phyloP scores from a whole-genome alignment of 2,888 invertebrate genomes.

The Hemistola chrysoprasaria region DNA sequence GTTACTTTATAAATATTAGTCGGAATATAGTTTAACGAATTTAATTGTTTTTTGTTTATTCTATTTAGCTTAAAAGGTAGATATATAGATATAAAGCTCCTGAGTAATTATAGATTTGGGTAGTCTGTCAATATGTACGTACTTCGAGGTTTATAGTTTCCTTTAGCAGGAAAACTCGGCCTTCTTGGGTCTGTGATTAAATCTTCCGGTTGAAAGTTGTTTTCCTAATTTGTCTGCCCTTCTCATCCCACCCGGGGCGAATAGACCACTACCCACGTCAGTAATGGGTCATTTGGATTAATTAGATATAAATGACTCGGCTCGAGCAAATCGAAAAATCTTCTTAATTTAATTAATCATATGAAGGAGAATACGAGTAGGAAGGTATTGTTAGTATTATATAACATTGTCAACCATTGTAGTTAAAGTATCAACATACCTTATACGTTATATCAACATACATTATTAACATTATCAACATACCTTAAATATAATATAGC shows the following conservation, averaged over 20 bases:
- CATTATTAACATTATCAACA: too few species aligned
- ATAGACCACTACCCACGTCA: background rate
- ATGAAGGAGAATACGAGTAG: too few species aligned
- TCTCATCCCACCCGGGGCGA: constrained; percentile 3
- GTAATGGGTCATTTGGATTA: constrained; percentile 1
- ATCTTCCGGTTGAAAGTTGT: constrained; percentile 18
- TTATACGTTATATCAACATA: too few species aligned
- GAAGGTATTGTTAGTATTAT: too few species aligned
- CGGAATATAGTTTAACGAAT: constrained; percentile 10
- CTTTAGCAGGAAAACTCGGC: constrained; percentile 14
- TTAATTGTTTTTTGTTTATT: constrained; percentile 14
- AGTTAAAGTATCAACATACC: too few species aligned
- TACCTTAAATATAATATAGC: too few species aligned
- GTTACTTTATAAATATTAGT: constrained; percentile 19
- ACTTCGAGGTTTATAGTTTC: constrained; percentile 10
- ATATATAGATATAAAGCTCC: background rate
- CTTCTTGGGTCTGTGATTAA: constrained; percentile 12
- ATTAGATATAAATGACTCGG: background rate
- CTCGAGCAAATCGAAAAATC: too few species aligned
- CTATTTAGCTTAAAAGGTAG: constrained; percentile 1
- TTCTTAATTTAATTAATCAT: too few species aligned
- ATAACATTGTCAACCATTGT: too few species aligned
- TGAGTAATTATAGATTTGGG: too few species aligned
- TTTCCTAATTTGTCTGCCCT: constrained; percentile 15
- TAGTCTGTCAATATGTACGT: background rate